Conservation (phyloP, 1,140 invertebrate species). For the Pygmarrhopalites habei region DNA sequence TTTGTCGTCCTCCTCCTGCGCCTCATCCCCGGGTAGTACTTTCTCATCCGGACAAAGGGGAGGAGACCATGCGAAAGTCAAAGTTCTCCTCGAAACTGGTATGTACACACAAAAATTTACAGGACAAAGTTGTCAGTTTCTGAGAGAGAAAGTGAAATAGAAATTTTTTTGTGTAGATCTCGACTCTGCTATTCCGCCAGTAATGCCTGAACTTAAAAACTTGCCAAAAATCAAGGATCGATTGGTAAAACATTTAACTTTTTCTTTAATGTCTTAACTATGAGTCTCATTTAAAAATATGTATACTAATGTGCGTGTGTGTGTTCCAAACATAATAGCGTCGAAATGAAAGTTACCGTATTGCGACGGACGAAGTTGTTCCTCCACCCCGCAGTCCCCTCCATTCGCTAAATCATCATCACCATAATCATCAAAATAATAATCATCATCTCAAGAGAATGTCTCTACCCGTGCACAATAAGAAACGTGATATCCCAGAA, state of each 20-base stretch:
- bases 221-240: conserved; percentile 43
- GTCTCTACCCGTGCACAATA: conserved; percentile 14
- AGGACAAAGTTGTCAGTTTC: no score
- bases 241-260: no score
- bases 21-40: no score
- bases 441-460: conserved; percentile 21
- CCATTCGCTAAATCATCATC: neutral
- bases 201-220: conserved; percentile 38
- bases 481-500: conserved; percentile 37
- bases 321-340: no score
- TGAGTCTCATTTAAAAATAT: no score
- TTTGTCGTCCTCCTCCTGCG: neutral
- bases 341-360: conserved; percentile 77
- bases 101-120: no score
- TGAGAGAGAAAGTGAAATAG: no score
- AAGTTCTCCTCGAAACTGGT: conserved; percentile 34
- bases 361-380: conserved; percentile 51
- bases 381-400: conserved; percentile 1
- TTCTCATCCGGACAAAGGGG: neutral
- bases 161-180: no score
- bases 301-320: no score
- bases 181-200: conserved; percentile 37
- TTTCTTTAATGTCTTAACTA: no score
- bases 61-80: conserved; percentile 10
- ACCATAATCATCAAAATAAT: neutral